These are phyloP conservation scores for Hydropsyche betteni DNA, from an alignment of 2,888 invertebrate species.

Conservation along the genomic window DNA sequence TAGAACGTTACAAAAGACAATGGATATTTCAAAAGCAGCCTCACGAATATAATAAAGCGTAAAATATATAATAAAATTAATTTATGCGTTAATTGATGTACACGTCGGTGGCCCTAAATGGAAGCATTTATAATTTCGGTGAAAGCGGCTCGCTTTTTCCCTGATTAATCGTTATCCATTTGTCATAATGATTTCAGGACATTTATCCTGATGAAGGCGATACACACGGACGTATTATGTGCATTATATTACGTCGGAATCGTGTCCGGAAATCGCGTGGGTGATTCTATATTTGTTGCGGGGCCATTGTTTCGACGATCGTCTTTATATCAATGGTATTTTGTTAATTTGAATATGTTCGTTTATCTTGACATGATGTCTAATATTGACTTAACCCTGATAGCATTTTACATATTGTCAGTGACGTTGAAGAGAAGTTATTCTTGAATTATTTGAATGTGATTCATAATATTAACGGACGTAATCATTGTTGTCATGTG, in stretches of 20 bases:
- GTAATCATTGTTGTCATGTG: too few species aligned
- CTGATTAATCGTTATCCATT: constrained; percentile 40
- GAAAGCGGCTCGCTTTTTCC: constrained; percentile 32
- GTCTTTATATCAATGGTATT: too few species aligned
- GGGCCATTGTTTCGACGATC: too few species aligned
- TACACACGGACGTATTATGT: background rate
- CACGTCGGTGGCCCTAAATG: constrained; percentile 27
- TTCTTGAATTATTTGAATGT: too few species aligned
- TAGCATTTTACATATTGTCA: constrained; percentile 12
- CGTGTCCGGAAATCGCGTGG: too few species aligned
- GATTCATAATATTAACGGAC: too few species aligned
- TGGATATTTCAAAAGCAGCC: too few species aligned
- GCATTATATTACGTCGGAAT: background rate
- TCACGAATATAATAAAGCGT: too few species aligned
- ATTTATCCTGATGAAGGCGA: constrained; percentile 33
- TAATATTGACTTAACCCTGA: constrained; percentile 35
- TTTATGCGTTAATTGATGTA: constrained; percentile 18
- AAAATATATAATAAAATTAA: background rate
- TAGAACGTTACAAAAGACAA: too few species aligned
- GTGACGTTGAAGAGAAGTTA: constrained; percentile 11
- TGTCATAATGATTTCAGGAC: constrained; percentile 40
- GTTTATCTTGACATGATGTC: constrained; percentile 32
- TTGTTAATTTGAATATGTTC: too few species aligned
- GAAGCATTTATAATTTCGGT: constrained; percentile 38
- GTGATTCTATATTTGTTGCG: too few species aligned